A percentile compares a stretch with the other conserved stretches of the same genome.
Conservation (phyloP, 92 coral and sea anemone species). For the Pocillopora grandis region DNA sequence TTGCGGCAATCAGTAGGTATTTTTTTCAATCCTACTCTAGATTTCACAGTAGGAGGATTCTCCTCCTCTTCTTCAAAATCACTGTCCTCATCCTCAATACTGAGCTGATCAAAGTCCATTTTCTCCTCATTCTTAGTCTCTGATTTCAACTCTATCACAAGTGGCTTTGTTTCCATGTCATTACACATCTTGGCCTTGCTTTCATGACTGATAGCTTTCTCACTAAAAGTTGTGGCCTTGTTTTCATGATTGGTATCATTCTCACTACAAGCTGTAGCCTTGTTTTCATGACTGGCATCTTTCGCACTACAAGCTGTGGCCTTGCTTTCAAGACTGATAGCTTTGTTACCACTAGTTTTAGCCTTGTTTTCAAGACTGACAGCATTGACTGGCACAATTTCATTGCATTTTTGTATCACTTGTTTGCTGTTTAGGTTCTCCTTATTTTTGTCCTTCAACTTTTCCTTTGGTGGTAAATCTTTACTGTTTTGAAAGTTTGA, state of each 20-base stretch:
- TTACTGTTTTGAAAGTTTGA: slow-evolving; percentile 4
- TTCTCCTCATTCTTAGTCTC: slow-evolving; percentile 4
- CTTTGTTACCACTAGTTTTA: not conserved
- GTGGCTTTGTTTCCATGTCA: not conserved
- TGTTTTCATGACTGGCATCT: not conserved
- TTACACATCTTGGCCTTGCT: not conserved
- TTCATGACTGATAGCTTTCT: not conserved
- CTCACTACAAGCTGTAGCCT: too few species aligned
- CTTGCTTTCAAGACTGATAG: not conserved
- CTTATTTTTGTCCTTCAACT: not conserved
- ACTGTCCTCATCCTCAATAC: slow-evolving; percentile 81
- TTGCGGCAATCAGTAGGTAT: slow-evolving; percentile 23
- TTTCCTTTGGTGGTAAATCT: not conserved
- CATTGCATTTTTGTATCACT: not conserved
- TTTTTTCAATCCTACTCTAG: slow-evolving; percentile 59
- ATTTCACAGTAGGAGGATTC: slow-evolving; percentile 51
- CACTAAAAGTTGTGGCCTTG: not conserved
- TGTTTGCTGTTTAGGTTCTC: not conserved
- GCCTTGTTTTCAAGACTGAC: not conserved
- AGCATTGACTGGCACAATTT: not conserved
- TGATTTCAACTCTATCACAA: not conserved
- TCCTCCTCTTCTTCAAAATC: slow-evolving; percentile 75
- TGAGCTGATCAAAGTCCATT: slow-evolving; percentile 67
- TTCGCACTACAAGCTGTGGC: not conserved
- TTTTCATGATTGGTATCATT: too few species aligned